Evolutionary conservation across 2,888 invertebrate species (phyloP).

Genomic region (Panopea generosa): DNA sequence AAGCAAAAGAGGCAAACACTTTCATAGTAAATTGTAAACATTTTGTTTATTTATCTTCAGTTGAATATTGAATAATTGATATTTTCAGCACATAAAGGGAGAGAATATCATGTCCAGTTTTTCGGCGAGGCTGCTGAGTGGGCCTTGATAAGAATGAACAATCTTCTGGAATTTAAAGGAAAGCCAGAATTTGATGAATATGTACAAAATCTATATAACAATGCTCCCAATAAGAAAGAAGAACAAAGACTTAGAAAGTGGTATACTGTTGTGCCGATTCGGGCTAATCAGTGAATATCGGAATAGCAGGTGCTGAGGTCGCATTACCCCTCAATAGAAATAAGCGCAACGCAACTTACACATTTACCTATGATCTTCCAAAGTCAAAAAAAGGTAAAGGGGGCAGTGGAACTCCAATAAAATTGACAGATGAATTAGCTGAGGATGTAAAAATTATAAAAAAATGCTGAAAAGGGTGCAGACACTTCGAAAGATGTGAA

Average conservation of each 20-base stretch:
- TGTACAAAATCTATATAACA: constrained; percentile 74
- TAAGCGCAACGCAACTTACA: constrained; percentile 78
- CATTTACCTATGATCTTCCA: constrained; percentile 77
- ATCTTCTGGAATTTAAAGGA: constrained; percentile 89
- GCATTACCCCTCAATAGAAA: constrained; percentile 85
- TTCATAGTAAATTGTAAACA: too few relatives aligned
- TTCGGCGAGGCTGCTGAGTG: constrained; percentile 94
- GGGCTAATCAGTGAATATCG: constrained; percentile 89
- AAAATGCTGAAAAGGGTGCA: constrained; percentile 35
- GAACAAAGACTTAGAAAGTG: constrained; percentile 69
- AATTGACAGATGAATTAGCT: constrained; percentile 40
- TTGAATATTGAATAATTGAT: too few relatives aligned
- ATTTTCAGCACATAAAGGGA: too few relatives aligned
- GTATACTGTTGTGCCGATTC: constrained; percentile 83
- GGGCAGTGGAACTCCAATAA: background rate
- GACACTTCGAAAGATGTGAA: too few relatives aligned
- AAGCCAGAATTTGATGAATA: constrained; percentile 88
- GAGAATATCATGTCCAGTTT: constrained; percentile 91
- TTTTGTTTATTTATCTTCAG: too few relatives aligned
- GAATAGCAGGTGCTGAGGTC: constrained; percentile 91
- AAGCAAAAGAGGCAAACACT: too few relatives aligned
- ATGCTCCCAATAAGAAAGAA: constrained; percentile 61
- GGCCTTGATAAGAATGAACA: constrained; percentile 90
- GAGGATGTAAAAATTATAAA: constrained; percentile 48
- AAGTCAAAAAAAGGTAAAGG: constrained; percentile 27